Evolutionary conservation across 2,888 invertebrate genomes (phyloP).

Genomic region (Nudaria mundana): DNA sequence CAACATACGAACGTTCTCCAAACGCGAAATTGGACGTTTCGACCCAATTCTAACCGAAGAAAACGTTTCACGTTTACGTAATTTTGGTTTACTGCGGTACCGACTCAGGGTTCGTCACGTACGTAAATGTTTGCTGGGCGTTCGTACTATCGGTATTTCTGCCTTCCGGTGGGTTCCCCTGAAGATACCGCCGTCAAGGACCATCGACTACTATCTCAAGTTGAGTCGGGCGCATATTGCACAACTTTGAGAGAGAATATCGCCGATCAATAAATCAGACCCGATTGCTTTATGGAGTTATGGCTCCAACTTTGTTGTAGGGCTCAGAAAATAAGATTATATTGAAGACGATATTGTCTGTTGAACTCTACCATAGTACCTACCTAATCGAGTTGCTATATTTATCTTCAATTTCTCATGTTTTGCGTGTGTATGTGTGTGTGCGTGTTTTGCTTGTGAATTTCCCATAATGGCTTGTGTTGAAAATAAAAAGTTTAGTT

Average conservation of each 20-base stretch:
- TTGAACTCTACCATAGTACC: constrained; percentile 22
- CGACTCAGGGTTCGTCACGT: constrained; percentile 59
- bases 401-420: constrained; percentile 3
- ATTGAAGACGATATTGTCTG: constrained; percentile 31
- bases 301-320: constrained; percentile 39
- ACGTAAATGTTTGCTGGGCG: constrained; percentile 65
- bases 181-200: constrained; percentile 59
- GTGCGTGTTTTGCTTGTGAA: constrained; percentile 24
- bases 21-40: constrained; percentile 41
- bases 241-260: constrained; percentile 57
- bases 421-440: constrained; percentile 21
- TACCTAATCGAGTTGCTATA: neutral
- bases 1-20: constrained; percentile 42
- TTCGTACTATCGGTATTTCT: constrained; percentile 55
- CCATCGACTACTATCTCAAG: constrained; percentile 68
- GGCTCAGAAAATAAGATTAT: constrained; percentile 31
- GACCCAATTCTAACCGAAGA: constrained; percentile 36
- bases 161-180: constrained; percentile 53
- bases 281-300: constrained; percentile 45
- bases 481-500: constrained; percentile 1
- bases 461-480: constrained; percentile 9
- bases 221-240: constrained; percentile 63
- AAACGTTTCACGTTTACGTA: constrained; percentile 54
- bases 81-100: constrained; percentile 43
- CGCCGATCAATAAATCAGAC: constrained; percentile 55